Evolutionary conservation across 2,888 invertebrate species (phyloP).

Genomic region (Heteropelma amictum): DNA sequence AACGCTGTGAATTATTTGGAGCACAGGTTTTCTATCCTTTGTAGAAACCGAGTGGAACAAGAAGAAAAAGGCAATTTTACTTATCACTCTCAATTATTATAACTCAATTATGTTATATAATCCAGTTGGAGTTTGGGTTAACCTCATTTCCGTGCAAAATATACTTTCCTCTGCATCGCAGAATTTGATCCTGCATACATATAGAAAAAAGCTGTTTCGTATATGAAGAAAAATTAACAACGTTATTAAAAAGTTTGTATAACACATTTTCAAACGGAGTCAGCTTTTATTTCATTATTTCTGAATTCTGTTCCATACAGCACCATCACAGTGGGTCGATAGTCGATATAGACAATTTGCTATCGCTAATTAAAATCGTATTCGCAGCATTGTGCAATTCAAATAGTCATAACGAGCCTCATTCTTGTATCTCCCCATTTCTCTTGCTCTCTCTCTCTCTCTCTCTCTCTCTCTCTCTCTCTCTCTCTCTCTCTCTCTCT

Average conservation of each 20-base stretch:
- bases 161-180: not conserved
- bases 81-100: too few relatives aligned
- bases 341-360: slow-evolving; percentile 20
- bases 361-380: slow-evolving; percentile 66
- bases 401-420: slow-evolving; percentile 60
- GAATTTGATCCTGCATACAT: not conserved
- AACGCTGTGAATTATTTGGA: too few relatives aligned
- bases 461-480: not conserved
- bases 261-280: not conserved
- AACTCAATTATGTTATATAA: too few relatives aligned
- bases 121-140: not conserved
- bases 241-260: not conserved
- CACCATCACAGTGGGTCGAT: not conserved
- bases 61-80: too few relatives aligned
- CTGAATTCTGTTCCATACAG: slow-evolving; percentile 35
- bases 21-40: too few relatives aligned
- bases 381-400: slow-evolving; percentile 61
- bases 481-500: not conserved
- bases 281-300: slow-evolving; percentile 15
- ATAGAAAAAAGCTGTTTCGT: not conserved
- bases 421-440: not conserved
- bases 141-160: slow-evolving; percentile 1
- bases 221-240: not conserved
- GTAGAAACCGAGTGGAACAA: too few relatives aligned
- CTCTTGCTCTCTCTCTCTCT: not conserved